These are phyloP conservation scores for Saturnia pavonia DNA, from an alignment of 2,888 invertebrate species.

Conservation along the genomic window DNA sequence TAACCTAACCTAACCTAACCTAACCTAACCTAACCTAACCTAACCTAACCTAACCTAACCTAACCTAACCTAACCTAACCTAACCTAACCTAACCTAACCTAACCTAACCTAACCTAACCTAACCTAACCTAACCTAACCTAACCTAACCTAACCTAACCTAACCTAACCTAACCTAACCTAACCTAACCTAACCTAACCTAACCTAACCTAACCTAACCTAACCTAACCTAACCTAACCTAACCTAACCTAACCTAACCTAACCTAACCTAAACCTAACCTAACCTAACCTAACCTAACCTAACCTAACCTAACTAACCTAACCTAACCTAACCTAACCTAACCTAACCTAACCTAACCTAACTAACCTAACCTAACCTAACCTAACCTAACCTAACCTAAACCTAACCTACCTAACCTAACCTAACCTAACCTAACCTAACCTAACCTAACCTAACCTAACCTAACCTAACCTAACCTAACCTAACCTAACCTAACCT, in stretches of 20 bases:
- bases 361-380: slow-evolving; percentile 32
- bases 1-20: slow-evolving; percentile 22
- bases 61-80: slow-evolving; percentile 35
- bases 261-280: too few relatives aligned
- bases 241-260: slow-evolving; percentile 25
- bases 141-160: slow-evolving; percentile 20
- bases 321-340: slow-evolving; percentile 9
- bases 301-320: too few relatives aligned
- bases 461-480: slow-evolving; percentile 1
- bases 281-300: too few relatives aligned
- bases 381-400: slow-evolving; percentile 35
- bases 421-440: slow-evolving; percentile 29
- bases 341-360: neutral
- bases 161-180: neutral
- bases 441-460: slow-evolving; percentile 24
- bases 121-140: slow-evolving; percentile 26
- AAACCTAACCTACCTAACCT: slow-evolving; percentile 35
- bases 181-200: slow-evolving; percentile 24
- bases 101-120: slow-evolving; percentile 21
- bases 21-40: slow-evolving; percentile 33
- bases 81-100: slow-evolving; percentile 29
- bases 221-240: neutral
- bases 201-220: slow-evolving; percentile 21
- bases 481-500: slow-evolving; percentile 22
- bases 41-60: slow-evolving; percentile 36